Conservation (phyloP, 2,113 vertebrate genomes). For the Sapayoa aenigma region DNA sequence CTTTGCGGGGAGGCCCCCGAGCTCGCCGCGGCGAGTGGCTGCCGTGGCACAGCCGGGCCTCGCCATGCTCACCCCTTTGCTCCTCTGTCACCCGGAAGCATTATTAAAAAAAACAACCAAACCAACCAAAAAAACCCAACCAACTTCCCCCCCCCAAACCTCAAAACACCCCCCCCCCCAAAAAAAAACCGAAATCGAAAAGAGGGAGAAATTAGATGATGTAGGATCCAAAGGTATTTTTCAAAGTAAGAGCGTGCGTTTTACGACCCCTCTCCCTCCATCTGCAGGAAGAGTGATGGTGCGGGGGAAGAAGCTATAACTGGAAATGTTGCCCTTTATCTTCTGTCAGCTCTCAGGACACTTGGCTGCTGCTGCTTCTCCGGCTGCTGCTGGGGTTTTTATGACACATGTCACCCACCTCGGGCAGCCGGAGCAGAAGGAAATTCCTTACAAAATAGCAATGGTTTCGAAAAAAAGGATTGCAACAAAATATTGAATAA, state of each 20-base stretch:
- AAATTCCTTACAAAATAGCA: constrained; percentile 82
- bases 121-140: too few relatives aligned
- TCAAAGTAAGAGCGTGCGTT: constrained; percentile 54
- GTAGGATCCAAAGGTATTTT: constrained; percentile 44
- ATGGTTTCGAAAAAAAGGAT: constrained; percentile 84
- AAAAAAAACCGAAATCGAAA: too few relatives aligned
- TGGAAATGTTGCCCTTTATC: constrained; percentile 75
- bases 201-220: not conserved
- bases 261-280: constrained; percentile 55
- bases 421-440: constrained; percentile 73
- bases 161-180: too few relatives aligned
- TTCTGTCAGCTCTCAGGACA: constrained; percentile 75
- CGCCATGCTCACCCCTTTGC: not conserved
- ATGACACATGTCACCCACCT: constrained; percentile 79
- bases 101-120: not conserved
- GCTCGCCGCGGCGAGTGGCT: not conserved
- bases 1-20: not conserved
- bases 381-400: constrained; percentile 65
- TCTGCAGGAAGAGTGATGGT: constrained; percentile 58
- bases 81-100: constrained; percentile 67
- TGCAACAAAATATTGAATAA: constrained; percentile 91
- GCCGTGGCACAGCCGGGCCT: not conserved
- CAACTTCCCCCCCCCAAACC: too few relatives aligned
- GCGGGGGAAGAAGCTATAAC: constrained; percentile 52
- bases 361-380: constrained; percentile 55